Percentiles rank a stretch among this genome's conserved stretches.
Conservation (phyloP, 92 coral and sea anemone species). For the Parazoanthus darwini region DNA sequence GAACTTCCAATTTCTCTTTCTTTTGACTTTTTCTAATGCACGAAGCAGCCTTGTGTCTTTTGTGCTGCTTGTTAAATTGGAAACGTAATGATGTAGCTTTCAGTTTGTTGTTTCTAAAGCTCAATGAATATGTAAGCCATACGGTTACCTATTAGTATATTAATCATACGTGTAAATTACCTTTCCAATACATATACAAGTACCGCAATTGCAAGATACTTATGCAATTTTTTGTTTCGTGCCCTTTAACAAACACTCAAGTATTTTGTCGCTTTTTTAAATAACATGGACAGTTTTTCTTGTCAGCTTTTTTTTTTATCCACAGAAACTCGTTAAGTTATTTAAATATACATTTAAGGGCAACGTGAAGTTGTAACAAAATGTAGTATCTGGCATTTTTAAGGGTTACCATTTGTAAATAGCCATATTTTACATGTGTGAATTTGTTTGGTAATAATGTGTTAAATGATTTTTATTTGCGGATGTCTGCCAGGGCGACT, state of each 20-base stretch:
- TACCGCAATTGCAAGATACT: neutral
- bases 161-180: neutral
- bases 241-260: neutral
- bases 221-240: too few species aligned
- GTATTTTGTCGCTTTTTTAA: neutral
- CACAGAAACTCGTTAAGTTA: neutral
- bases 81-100: neutral
- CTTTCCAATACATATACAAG: neutral
- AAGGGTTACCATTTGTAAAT: neutral
- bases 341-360: too few species aligned
- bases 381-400: too few species aligned
- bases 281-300: neutral
- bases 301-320: neutral
- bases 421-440: neutral
- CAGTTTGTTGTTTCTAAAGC: neutral
- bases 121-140: too few species aligned
- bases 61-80: too few species aligned
- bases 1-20: too few species aligned
- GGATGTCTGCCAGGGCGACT: too few species aligned
- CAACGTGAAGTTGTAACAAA: neutral
- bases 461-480: too few species aligned
- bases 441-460: too few species aligned
- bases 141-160: neutral
- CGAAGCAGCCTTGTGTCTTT: too few species aligned
- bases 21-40: too few species aligned